Evolutionary conservation across 2,888 invertebrate species (phyloP), one percentile per base, ranked within the genome.

Genomic region (Coenonympha glycerion): DNA sequence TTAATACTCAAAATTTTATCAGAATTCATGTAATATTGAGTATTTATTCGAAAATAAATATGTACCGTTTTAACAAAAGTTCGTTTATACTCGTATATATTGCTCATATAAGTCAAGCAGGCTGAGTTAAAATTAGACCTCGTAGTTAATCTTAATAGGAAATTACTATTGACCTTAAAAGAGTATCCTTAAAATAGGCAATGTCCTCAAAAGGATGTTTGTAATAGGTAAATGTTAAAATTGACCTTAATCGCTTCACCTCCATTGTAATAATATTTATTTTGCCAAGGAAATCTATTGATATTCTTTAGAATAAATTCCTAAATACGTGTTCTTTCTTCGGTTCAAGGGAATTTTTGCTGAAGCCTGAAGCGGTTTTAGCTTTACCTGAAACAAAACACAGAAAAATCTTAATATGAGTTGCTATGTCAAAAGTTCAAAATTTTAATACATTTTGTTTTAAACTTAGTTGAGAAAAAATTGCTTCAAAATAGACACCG

Each of bases 171-270:
- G 22, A 24, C 39, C 39, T 37, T 22, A 39, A 15, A 39, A 9
- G 9, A 15, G 22, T 39, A 24, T 39, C 15, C 39, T 39, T 24
- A 16, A 39, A 39, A 39, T 15, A 24, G 22, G 24, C 15, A 15
- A 18, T 22, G 22, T 39, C 39, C 39, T 39, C 24, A 8, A 8
- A 24, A 24, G 24, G 15, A 9, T 47, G 34, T 45, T 52, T 45
- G 33, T 44, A 49, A 49, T 50, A n/a, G n/a, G n/a, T n/a, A 39
- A 57, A 39, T 55, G 57, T 48, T 52, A 57, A 57, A 57, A 49
- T 37, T 50, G 57, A 55, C 48, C 52, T 52, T 57, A 57, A 52
- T 45, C 47, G 21, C 47, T 47, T 42, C 41, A n/a, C 47, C 52
- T 57, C 55, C 45, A 45, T 49, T 49, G 34, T 45, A 45, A 34